A percentile compares a stretch with the other conserved stretches of the same genome.
Evolutionary conservation across 2,113 vertebrate genomes (phyloP).

Genomic region (Ictalurus punctatus): DNA sequence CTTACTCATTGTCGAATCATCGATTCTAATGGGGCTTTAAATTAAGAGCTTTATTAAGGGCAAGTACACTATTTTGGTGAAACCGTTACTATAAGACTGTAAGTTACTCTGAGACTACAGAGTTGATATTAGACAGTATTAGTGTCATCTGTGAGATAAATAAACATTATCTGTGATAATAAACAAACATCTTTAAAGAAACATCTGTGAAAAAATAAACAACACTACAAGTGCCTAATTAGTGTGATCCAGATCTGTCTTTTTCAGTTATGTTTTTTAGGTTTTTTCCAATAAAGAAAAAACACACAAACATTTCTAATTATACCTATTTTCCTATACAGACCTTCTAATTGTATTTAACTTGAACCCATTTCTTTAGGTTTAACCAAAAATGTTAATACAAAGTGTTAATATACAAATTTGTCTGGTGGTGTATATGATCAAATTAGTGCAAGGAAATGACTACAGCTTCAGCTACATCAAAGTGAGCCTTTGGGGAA

Average conservation of each 20-base stretch:
- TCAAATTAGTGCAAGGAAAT: neutral
- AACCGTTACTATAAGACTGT: neutral
- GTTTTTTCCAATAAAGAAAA: neutral
- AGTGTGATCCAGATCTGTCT: neutral
- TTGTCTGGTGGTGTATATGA: neutral
- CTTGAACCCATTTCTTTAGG: neutral
- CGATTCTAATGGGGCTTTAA: neutral
- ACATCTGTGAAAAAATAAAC: no score
- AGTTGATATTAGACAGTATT: no score
- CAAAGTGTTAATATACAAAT: neutral
- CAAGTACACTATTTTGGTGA: neutral
- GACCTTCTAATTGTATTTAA: neutral
- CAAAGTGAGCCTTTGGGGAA: neutral
- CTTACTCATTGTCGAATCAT: neutral
- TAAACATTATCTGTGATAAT: neutral
- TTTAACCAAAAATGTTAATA: neutral
- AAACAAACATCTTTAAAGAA: no score
- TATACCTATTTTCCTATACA: no score
- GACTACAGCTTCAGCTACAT: neutral
- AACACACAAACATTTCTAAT: neutral
- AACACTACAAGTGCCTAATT: neutral
- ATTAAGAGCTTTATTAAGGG: neutral
- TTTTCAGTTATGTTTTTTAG: neutral
- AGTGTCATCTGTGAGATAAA: no score
- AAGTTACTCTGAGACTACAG: neutral